phyloP scores from a whole-genome alignment of 2,888 invertebrate species.

The Ophraella communa region DNA sequence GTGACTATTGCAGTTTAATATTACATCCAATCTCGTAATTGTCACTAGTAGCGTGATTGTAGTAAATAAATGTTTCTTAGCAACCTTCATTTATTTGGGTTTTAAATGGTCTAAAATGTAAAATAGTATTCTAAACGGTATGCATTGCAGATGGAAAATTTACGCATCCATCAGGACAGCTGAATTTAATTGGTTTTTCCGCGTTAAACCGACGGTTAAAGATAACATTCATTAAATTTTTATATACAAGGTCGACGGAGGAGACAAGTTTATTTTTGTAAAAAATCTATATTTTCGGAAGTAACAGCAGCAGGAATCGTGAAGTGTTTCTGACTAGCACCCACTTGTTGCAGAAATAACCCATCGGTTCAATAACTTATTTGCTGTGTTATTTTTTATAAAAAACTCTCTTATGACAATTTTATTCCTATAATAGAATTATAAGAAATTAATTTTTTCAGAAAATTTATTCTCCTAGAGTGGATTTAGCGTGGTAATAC shows the following conservation, averaged over 20 bases:
- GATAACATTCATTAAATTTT: neutral
- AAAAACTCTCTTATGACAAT: neutral
- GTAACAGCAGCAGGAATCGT: neutral
- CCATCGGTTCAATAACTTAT: neutral
- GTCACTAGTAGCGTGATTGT: too few species aligned
- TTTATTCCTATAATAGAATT: neutral
- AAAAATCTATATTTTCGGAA: constrained; percentile 4
- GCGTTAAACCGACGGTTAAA: neutral
- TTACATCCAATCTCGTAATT: too few species aligned
- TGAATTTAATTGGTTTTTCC: neutral
- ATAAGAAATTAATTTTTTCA: too few species aligned
- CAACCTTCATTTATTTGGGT: neutral
- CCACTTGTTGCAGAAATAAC: neutral
- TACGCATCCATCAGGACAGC: neutral
- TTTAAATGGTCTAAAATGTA: neutral
- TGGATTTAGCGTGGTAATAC: too few species aligned
- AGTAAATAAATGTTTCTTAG: too few species aligned
- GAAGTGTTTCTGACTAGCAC: neutral
- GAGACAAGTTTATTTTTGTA: neutral
- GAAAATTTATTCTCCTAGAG: too few species aligned
- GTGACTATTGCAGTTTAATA: too few species aligned
- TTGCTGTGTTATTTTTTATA: neutral
- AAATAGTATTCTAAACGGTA: neutral
- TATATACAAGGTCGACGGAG: neutral
- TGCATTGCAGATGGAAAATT: neutral